Conservation (phyloP, 2,888 invertebrate genomes). For the Cryptocephalus primarius region DNA sequence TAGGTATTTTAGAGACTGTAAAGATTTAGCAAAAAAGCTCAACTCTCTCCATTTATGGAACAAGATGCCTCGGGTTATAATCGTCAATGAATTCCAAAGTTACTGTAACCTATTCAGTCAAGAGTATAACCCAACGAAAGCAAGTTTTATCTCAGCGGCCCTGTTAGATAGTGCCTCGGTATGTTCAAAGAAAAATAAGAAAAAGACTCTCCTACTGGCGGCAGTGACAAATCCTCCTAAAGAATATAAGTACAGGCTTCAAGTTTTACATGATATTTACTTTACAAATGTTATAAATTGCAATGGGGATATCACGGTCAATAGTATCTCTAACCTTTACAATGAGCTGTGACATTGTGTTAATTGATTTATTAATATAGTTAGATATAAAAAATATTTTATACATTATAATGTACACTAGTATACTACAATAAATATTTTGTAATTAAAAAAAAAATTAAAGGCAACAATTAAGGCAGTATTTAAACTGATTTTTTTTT, state of each 20-base stretch:
- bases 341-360: conserved; percentile 2
- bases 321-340: background rate
- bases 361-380: conserved; percentile 5
- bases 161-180: conserved; percentile 25
- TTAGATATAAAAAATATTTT: conserved; percentile 5
- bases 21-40: conserved; percentile 27
- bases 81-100: conserved; percentile 25
- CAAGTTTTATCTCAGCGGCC: conserved; percentile 23
- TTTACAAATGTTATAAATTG: conserved; percentile 17
- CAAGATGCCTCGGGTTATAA: conserved; percentile 25
- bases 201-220: conserved; percentile 10
- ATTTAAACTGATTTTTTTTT: too few species aligned
- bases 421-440: conserved; percentile 10
- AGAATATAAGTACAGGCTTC: conserved; percentile 11
- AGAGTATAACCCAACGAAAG: conserved; percentile 13
- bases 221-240: conserved; percentile 4
- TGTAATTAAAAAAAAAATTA: conserved; percentile 1
- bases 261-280: conserved; percentile 24
- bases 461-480: too few species aligned
- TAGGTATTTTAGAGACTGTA: conserved; percentile 29
- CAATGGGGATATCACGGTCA: conserved; percentile 4
- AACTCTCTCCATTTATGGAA: conserved; percentile 29
- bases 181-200: conserved; percentile 16
- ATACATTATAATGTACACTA: background rate
- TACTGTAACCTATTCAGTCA: conserved; percentile 19